Evolutionary conservation across 2,888 invertebrate genomes (phyloP), one percentile per base, ranked within the genome.

Genomic region (Thymelicus lineola): DNA sequence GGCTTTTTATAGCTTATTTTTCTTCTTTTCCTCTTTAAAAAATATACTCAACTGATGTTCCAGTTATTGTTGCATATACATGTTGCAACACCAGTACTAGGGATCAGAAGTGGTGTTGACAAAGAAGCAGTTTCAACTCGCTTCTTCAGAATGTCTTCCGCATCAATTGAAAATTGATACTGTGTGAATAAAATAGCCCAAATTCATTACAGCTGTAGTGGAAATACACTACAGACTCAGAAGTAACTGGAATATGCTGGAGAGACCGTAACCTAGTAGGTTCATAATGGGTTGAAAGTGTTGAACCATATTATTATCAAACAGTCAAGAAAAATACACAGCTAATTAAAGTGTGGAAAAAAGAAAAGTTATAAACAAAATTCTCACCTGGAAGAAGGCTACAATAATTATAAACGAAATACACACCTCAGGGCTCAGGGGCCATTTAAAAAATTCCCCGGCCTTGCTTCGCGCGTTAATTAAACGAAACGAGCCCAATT

Each of bases 401-500:
- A 72, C 74, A 77, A 79, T 81, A 80, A 83, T 80, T 78, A 79
- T 80, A 82, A 84, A 84, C 83, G 83, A 82, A 83, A 82, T 79
- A 76, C 77, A 77, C 80, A 77, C 77, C 73, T 71, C 66, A 50
- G 70, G 64, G 75, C 74, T 62, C 71, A 76, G 57, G 77, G 78
- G 73, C 75, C 72, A 74, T 80, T 82, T 80, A 80, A 83, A 85
- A 81, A 80, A 74, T 76, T 79, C 77, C 72, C 74, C 74, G 75
- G 75, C 78, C 76, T 75, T 77, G 72, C 63, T 75, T 78, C 78
- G 78, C 75, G 78, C 85, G 85, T 89, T 89, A 89, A 89, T 89
- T 88, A 88, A 83, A 83, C 80, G 75, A 78, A 87, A 87, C 84
- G 87, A 82, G 87, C 81, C 86, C 84, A 87, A 88, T 89, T 89